Evolutionary conservation across 2,797 vertebrate species (phyloP).

Genomic region (Bufotes viridis): DNA sequence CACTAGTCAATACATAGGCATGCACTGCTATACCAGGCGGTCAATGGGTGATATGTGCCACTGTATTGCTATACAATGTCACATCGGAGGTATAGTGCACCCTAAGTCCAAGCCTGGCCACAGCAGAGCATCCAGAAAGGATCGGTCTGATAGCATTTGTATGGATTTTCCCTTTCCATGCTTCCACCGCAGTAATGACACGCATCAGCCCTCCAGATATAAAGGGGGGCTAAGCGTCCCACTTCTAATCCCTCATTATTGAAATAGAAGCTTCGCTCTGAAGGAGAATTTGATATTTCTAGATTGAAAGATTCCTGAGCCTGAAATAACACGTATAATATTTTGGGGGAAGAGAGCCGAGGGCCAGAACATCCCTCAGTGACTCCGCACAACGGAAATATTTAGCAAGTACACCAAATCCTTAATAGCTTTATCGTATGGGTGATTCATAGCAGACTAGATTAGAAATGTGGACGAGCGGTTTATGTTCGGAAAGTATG

Average conservation of each 20-base stretch:
- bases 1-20: too few species aligned
- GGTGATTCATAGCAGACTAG: slow-evolving; percentile 58
- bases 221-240: background rate
- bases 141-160: background rate
- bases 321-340: slow-evolving; percentile 37
- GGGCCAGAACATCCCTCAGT: slow-evolving; percentile 10
- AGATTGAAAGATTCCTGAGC: slow-evolving; percentile 24
- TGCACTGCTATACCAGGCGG: too few species aligned
- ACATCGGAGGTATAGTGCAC: too few species aligned
- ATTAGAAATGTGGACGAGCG: slow-evolving; percentile 42
- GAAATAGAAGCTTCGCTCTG: background rate
- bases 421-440: slow-evolving; percentile 63
- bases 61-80: too few species aligned
- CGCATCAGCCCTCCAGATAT: background rate
- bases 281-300: slow-evolving; percentile 10
- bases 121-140: too few species aligned
- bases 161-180: background rate
- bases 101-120: too few species aligned
- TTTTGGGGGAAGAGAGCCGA: slow-evolving; percentile 15
- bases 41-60: too few species aligned
- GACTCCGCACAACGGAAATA: slow-evolving; percentile 45
- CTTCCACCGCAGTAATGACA: background rate
- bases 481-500: slow-evolving; percentile 57
- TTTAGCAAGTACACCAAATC: slow-evolving; percentile 56
- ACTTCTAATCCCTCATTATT: background rate